A percentile compares a stretch with the other conserved stretches of the same genome.
Evolutionary conservation across 2,797 vertebrate genomes (phyloP).

Genomic region (Phyllotis vaccarum): DNA sequence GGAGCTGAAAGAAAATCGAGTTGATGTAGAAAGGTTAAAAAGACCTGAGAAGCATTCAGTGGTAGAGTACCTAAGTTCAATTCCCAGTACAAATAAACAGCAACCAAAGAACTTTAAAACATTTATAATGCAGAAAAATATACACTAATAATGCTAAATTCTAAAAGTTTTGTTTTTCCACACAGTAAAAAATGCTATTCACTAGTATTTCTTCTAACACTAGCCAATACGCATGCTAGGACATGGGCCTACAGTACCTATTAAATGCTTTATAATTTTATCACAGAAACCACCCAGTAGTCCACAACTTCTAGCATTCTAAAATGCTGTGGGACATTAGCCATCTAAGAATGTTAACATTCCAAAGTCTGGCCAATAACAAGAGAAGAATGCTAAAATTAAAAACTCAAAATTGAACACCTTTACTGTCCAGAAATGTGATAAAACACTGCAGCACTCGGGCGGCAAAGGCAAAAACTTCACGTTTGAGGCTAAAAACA

Average conservation of each 20-base stretch:
- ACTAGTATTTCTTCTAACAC: constrained; percentile 35
- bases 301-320: constrained; percentile 34
- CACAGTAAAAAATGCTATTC: constrained; percentile 15
- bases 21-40: neutral
- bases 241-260: neutral
- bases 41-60: neutral
- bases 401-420: constrained; percentile 53
- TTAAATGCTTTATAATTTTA: neutral
- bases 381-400: neutral
- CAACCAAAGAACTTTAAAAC: neutral
- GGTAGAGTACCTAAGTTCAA: neutral
- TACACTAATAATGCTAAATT: neutral
- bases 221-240: neutral
- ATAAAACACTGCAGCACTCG: neutral
- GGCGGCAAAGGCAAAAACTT: neutral
- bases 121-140: neutral
- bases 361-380: constrained; percentile 15
- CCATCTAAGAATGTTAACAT: constrained; percentile 48
- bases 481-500: neutral
- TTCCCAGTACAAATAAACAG: neutral
- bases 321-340: neutral
- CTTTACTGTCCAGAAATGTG: neutral
- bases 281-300: neutral
- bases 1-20: neutral
- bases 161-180: neutral